Evolutionary conservation across 2,888 invertebrate species (phyloP).

Genomic region (Mimachlamys varia): DNA sequence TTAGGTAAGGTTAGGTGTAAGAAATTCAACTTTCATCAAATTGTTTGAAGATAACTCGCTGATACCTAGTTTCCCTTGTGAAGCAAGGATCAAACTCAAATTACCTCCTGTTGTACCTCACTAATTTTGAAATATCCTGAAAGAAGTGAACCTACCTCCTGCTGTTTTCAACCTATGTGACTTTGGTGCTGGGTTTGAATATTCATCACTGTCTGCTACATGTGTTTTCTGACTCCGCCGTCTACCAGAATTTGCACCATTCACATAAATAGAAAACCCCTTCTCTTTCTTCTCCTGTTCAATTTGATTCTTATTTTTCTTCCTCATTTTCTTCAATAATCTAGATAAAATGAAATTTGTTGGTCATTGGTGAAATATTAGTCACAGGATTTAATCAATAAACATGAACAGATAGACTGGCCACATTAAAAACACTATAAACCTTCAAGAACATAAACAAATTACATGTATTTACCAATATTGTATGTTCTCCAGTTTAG

Average conservation of each 20-base stretch:
- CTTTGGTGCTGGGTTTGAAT: slow-evolving; percentile 43
- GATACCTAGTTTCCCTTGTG: background rate
- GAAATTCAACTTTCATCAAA: no score
- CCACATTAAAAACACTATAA: background rate
- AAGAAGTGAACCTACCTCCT: slow-evolving; percentile 61
- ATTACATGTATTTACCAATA: no score
- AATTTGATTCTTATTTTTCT: slow-evolving; percentile 74
- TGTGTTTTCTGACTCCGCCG: slow-evolving; percentile 24
- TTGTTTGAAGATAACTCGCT: no score
- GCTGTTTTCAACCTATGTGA: slow-evolving; percentile 68
- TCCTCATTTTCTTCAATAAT: slow-evolving; percentile 72
- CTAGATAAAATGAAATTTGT: slow-evolving; percentile 56
- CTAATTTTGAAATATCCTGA: background rate
- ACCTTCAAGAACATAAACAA: no score
- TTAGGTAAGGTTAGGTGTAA: no score
- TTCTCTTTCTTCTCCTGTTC: slow-evolving; percentile 79
- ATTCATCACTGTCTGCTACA: background rate
- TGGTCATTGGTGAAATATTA: background rate
- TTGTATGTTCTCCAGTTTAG: no score
- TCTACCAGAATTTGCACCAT: slow-evolving; percentile 75
- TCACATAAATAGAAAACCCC: slow-evolving; percentile 80
- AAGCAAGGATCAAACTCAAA: no score
- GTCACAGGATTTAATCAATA: background rate
- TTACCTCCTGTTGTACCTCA: no score
- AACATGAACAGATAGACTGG: background rate